Percentiles rank a stretch among this genome's conserved stretches.
Evolutionary conservation across 2,113 vertebrate species (phyloP).

Genomic region (Archilochus colubris): DNA sequence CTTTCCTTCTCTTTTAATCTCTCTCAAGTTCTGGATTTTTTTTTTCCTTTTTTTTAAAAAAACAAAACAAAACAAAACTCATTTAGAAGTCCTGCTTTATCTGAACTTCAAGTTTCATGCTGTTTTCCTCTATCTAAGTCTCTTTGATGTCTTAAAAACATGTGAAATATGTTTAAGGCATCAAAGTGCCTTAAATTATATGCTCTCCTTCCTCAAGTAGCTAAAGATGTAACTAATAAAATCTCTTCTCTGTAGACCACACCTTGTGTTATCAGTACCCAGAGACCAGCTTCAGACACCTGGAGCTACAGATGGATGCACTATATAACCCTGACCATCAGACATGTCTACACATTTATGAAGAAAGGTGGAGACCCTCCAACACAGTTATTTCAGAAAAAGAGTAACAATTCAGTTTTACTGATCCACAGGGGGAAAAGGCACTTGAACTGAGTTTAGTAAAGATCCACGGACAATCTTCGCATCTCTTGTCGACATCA

Average conservation of each 20-base stretch:
- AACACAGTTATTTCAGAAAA: constrained; percentile 55
- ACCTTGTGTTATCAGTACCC: constrained; percentile 60
- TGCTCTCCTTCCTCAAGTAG: constrained; percentile 49
- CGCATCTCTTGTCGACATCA: neutral
- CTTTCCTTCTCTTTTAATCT: constrained; percentile 21
- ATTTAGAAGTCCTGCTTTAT: constrained; percentile 12
- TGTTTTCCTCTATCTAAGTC: constrained; percentile 45
- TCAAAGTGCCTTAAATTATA: constrained; percentile 59
- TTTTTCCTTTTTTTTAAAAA: too few species aligned
- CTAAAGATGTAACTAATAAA: constrained; percentile 69
- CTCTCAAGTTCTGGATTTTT: neutral
- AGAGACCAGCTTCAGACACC: constrained; percentile 61
- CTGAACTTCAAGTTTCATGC: constrained; percentile 30
- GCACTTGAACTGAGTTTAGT: constrained; percentile 35
- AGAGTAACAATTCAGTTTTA: constrained; percentile 49
- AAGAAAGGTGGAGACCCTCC: constrained; percentile 46
- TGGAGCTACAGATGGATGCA: constrained; percentile 64
- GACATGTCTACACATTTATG: constrained; percentile 25
- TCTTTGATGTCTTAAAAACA: constrained; percentile 57
- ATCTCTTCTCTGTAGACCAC: constrained; percentile 55
- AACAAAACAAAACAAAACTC: neutral
- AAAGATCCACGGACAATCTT: neutral
- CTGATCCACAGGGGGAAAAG: constrained; percentile 7
- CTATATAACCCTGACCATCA: constrained; percentile 32
- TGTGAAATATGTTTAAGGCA: constrained; percentile 52